A percentile compares a stretch with the other conserved stretches of the same genome.
Evolutionary conservation across 2,797 vertebrate species (phyloP).

Genomic region (Acanthopagrus latus): DNA sequence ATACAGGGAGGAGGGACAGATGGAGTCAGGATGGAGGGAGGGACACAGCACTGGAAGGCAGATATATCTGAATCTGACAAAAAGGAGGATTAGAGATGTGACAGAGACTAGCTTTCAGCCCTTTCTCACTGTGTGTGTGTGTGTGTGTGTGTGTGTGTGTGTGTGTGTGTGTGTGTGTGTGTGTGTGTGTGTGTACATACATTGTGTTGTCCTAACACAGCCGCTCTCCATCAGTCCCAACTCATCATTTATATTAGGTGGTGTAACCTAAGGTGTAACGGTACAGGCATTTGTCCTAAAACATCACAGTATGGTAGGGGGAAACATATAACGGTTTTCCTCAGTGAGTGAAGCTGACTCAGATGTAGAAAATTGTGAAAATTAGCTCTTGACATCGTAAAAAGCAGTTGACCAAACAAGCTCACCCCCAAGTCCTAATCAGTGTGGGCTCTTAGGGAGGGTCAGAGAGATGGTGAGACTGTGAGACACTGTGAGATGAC

Average conservation of each 20-base stretch:
- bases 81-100: slow-evolving; percentile 71
- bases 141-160: slow-evolving; percentile 18
- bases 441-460: no score
- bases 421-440: no score
- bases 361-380: no score
- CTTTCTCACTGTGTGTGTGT: slow-evolving; percentile 37
- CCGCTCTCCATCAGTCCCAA: slow-evolving; percentile 19
- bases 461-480: no score
- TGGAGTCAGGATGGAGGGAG: background rate
- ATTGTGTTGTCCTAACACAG: slow-evolving; percentile 19
- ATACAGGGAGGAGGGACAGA: slow-evolving; percentile 10
- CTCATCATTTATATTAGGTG: slow-evolving; percentile 14
- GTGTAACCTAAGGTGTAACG: no score
- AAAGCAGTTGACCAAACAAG: no score
- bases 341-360: no score
- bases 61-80: slow-evolving; percentile 66
- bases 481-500: no score
- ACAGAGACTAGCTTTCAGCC: slow-evolving; percentile 56
- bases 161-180: slow-evolving; percentile 24
- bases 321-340: no score
- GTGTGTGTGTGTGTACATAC: background rate
- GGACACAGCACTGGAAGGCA: slow-evolving; percentile 42
- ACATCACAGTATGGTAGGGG: no score
- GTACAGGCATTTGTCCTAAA: no score
- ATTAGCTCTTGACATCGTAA: no score